Percentiles rank a stretch among this genome's conserved stretches.
phyloP scores from a whole-genome alignment of 2,113 vertebrate genomes.

The Corythornis vintsioides region DNA sequence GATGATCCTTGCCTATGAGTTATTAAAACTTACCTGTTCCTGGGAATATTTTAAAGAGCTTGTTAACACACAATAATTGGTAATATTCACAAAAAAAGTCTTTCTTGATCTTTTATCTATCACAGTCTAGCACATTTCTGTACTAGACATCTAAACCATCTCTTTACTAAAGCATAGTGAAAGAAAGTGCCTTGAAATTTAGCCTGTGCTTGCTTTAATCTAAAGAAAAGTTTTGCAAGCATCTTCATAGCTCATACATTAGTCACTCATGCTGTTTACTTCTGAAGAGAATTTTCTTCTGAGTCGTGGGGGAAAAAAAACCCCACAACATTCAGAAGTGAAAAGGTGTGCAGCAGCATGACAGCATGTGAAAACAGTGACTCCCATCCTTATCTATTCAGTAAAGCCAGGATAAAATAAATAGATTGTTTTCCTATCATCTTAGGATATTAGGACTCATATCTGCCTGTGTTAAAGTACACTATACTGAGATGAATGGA shows the following conservation, averaged over 20 bases:
- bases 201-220: constrained; percentile 15
- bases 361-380: background rate
- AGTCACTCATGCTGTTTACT: constrained; percentile 36
- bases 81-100: background rate
- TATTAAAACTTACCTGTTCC: constrained; percentile 3
- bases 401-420: background rate
- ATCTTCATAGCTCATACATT: constrained; percentile 11
- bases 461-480: background rate
- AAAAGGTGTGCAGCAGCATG: background rate
- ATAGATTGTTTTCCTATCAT: background rate
- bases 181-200: constrained; percentile 49
- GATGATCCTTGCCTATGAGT: background rate
- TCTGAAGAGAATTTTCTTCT: constrained; percentile 24
- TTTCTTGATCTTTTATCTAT: constrained; percentile 8
- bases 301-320: background rate
- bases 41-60: constrained; percentile 18
- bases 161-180: background rate
- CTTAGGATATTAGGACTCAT: background rate
- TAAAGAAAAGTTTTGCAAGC: constrained; percentile 38
- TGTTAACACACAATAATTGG: constrained; percentile 30
- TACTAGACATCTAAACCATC: constrained; percentile 32
- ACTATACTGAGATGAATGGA: background rate
- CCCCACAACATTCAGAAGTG: background rate
- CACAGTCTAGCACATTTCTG: constrained; percentile 28
- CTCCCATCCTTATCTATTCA: background rate